A percentile compares a stretch with the other conserved stretches of the same genome.
Conservation (phyloP, 2,113 vertebrate genomes). For the Leucoraja erinaceus region DNA sequence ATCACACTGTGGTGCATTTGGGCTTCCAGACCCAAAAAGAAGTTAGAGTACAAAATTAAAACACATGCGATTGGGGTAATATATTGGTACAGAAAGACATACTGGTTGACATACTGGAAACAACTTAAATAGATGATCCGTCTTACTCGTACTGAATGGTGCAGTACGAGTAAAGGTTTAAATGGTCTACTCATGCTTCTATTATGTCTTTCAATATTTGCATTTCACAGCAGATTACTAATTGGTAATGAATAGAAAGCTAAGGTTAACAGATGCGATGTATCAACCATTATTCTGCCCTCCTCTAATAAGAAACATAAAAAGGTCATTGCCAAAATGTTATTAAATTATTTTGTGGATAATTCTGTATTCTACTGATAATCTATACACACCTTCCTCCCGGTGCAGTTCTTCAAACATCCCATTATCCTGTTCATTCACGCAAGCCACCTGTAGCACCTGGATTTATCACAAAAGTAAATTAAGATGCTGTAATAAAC, state of each 20-base stretch:
- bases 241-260: neutral
- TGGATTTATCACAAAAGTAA: neutral
- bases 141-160: no score
- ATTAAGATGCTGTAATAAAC: neutral
- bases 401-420: constrained; percentile 56
- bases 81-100: no score
- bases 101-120: no score
- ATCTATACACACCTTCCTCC: constrained; percentile 62
- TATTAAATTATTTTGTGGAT: neutral
- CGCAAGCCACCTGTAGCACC: constrained; percentile 83
- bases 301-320: neutral
- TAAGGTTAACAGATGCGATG: neutral
- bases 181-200: no score
- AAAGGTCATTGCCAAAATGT: neutral
- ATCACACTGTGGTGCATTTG: no score
- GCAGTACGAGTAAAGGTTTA: no score
- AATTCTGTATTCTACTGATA: neutral
- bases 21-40: no score
- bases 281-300: neutral
- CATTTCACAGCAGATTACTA: neutral
- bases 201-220: no score
- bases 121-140: no score
- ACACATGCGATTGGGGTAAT: no score
- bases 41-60: no score
- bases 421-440: constrained; percentile 65